Base-by-base conservation (phyloP, 2,113 vertebrate species). In the Cynoglossus semilaevis region DNA sequence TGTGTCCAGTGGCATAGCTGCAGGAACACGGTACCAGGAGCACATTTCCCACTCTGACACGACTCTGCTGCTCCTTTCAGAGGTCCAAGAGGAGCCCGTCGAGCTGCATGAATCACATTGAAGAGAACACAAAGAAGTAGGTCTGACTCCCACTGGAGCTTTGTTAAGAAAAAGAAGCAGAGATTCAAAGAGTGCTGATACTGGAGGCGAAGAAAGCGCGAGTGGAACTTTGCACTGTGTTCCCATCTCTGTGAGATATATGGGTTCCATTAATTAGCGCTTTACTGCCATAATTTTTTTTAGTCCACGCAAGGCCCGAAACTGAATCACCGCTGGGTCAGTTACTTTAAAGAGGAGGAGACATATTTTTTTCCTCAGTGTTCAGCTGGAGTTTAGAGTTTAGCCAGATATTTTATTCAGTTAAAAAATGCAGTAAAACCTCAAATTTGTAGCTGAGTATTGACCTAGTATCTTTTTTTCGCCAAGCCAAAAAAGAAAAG, bases 61-160 rank as follows among this genome's bases (percentile, higher is more conserved):
- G 15, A 18, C 36, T 35, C 1, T 67, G 22, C 41, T 74, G 40
- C 82, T 77, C 60, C 29, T 88, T 89, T 52, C 85, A 98, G 95
- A 92, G 77, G 76, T 85, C 69, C 0, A 90, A 91, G 51, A 90
- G 85, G 66, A 91, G 86, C 80, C 57, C 61, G 11, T 87, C 56
- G 46, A 77, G 0, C 43, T 88, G 88, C 61, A 58, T 91, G 73
- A 91, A 86, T 69, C 92, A 88, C 80, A 84, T 95, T 70, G 90
- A 94, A 71, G 94, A 95, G 74, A 96, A 95, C 76, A 89, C 93
- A 45, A 90, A 87, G 55, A 96, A 92, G 96, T 98, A 92, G 44
- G 95, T 93, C 74, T 76, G 36, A 68, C 44, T 67, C 66, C 41
- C 73, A 57, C 66, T 7, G 34, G 63, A 78, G 66, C 58, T 64